These are phyloP conservation scores for Drosophila varians DNA, from an alignment of 1,140 invertebrate species.

Conservation along the genomic window DNA sequence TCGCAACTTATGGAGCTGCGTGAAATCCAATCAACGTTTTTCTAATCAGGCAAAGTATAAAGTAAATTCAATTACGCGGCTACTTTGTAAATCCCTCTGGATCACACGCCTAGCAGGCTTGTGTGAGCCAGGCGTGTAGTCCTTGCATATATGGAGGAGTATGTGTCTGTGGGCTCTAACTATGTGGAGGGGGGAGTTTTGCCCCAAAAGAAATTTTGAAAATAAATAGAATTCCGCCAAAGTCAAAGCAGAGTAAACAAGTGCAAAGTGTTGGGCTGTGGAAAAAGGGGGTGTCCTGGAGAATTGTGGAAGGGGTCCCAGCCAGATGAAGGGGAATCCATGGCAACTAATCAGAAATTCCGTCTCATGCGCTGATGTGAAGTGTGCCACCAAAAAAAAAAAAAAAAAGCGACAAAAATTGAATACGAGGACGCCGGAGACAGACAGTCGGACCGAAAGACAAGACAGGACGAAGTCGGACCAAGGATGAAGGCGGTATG, in stretches of 20 bases:
- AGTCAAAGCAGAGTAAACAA: conserved; percentile 76
- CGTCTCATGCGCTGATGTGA: conserved; percentile 72
- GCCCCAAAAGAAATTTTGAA: conserved; percentile 70
- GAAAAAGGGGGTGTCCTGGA: not conserved
- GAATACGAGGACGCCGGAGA: conserved; percentile 32
- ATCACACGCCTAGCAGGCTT: conserved; percentile 60
- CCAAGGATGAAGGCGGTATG: not conserved
- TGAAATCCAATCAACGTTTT: conserved; percentile 73
- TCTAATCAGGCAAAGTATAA: conserved; percentile 79
- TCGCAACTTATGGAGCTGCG: conserved; percentile 27
- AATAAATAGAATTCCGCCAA: conserved; percentile 80
- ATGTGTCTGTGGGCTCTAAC: conserved; percentile 35
- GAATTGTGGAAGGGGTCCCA: conserved; percentile 6
- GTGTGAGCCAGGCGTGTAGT: conserved; percentile 10
- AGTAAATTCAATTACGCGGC: conserved; percentile 82
- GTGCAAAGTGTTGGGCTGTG: conserved; percentile 13
- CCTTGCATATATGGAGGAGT: conserved; percentile 20
- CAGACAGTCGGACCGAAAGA: not conserved
- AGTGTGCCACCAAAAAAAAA: conserved; percentile 40
- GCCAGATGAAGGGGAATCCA: conserved; percentile 46
- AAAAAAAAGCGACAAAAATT: conserved; percentile 18
- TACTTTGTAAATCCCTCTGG: conserved; percentile 74
- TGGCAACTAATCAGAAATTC: conserved; percentile 81
- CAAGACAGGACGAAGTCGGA: conserved; percentile 39
- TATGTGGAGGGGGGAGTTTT: conserved; percentile 42